Evolutionary conservation across 2,113 vertebrate species (phyloP), one percentile per base, ranked within the genome.

Genomic region (Noturus placidus): DNA sequence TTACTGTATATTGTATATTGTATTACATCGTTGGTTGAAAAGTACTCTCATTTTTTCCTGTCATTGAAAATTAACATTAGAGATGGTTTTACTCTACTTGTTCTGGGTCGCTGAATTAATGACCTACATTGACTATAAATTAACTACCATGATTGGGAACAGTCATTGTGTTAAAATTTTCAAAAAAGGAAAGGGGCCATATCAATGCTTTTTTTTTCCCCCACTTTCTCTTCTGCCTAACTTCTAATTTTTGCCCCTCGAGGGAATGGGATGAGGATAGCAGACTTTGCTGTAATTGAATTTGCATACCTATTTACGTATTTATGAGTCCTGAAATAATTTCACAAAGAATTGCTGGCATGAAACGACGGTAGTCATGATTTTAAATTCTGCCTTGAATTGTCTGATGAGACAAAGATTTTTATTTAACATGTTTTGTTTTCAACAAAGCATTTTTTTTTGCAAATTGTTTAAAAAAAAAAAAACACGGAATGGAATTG

Each of bases 251-350:
- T 79, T 67, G 17, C 74, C 90, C 92, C 90, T 92, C 89, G 83
- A 91, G 89, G 92, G 87, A 90, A 90, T 42, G 38, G 38, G 38
- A 42, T 42, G 38, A 42, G 38, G 38, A 42, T 93, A 92, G 92
- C 89, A 90, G 52, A 67, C 87, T 87, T 84, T 87, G 69, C 88
- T 88, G 83, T 94, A 93, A 94, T 94, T 93, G 54, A 92, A 94
- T 94, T 93, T 93, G 91, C 92, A 93, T 93, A 92, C 91, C 89
- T 93, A 93, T 93, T 93, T 93, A 87, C 91, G 91, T 93, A 91
- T 89, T 90, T 88, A 2, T 78, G 86, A 91, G 90, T 86, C 90
- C 89, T 30, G 77, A 91, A 92, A 92, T 93, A 92, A 93, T 94
- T 93, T 92, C 90, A 91, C 93, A 94, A 94, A 93, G 93, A 94